These are phyloP conservation scores for Melieria omissa DNA, from an alignment of 2,888 invertebrate genomes.

Conservation along the genomic window DNA sequence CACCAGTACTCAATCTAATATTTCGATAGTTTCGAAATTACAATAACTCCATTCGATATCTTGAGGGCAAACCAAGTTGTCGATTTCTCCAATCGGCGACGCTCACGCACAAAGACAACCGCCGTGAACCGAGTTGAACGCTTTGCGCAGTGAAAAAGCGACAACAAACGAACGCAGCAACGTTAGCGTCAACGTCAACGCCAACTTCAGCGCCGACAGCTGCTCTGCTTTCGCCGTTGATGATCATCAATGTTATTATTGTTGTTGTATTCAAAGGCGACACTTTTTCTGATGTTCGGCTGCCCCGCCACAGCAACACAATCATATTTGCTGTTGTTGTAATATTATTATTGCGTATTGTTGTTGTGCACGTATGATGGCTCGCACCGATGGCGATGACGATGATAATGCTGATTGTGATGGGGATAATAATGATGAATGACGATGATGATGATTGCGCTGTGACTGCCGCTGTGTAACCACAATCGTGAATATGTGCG, in stretches of 20 bases:
- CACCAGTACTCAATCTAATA: too few relatives aligned
- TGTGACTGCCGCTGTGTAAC: not conserved
- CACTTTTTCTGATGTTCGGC: slow-evolving; percentile 25
- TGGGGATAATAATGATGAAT: not conserved
- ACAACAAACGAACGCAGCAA: not conserved
- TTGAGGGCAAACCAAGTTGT: too few relatives aligned
- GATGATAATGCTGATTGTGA: too few relatives aligned
- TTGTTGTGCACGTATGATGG: too few relatives aligned
- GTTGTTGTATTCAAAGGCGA: slow-evolving; percentile 21
- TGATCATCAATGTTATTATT: slow-evolving; percentile 4
- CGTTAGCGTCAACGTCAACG: not conserved
- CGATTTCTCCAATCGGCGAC: too few relatives aligned
- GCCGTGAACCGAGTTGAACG: not conserved
- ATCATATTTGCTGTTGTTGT: slow-evolving; percentile 5
- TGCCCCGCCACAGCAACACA: not conserved
- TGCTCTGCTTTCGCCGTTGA: not conserved
- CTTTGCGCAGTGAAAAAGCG: not conserved
- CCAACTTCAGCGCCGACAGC: slow-evolving; percentile 1
- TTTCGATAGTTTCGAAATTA: too few relatives aligned
- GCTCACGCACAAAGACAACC: too few relatives aligned
- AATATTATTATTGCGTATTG: too few relatives aligned
- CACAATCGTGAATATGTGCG: slow-evolving; percentile 29
- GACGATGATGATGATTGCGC: not conserved
- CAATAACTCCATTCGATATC: too few relatives aligned
- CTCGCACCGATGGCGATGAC: too few relatives aligned